A percentile compares a stretch with the other conserved stretches of the same genome.
Evolutionary conservation across 1,140 invertebrate species (phyloP).

Genomic region (Drosophila bocqueti): DNA sequence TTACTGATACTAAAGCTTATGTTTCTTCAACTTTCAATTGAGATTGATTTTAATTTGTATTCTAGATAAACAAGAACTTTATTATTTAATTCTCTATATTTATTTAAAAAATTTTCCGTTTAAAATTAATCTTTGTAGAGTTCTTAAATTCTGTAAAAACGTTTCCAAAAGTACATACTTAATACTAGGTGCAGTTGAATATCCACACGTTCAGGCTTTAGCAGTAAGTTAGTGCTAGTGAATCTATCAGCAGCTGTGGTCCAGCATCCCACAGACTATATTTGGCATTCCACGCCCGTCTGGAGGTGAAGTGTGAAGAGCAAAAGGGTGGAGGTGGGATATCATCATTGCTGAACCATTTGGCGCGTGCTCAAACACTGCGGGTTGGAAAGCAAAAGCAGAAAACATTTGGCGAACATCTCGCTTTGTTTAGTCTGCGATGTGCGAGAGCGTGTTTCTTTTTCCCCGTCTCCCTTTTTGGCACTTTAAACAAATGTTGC

Average conservation of each 20-base stretch:
- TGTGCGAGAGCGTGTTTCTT: constrained; percentile 3
- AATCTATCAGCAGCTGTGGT: constrained; percentile 46
- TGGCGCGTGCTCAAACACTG: constrained; percentile 64
- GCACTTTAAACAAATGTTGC: constrained; percentile 57
- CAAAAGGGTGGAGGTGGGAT: not conserved
- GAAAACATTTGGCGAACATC: constrained; percentile 42
- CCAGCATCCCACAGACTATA: constrained; percentile 17
- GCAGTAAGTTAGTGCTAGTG: constrained; percentile 42
- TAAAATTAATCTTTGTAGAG: too few species aligned
- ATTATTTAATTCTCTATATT: too few species aligned
- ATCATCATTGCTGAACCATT: constrained; percentile 29
- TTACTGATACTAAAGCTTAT: not conserved
- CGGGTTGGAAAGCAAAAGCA: constrained; percentile 2
- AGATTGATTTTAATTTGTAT: not conserved
- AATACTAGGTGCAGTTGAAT: not conserved
- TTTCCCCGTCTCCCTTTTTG: constrained; percentile 4
- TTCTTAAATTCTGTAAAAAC: not conserved
- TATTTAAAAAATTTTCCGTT: not conserved
- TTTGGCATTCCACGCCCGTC: constrained; percentile 32
- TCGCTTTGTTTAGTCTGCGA: constrained; percentile 68
- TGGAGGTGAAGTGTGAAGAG: constrained; percentile 1
- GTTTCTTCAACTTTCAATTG: too few species aligned
- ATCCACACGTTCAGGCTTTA: not conserved
- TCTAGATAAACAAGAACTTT: not conserved
- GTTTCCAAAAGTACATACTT: not conserved